Evolutionary conservation across 2,888 invertebrate genomes (phyloP), one percentile per base, ranked within the genome.

Genomic region (Apamea anceps): DNA sequence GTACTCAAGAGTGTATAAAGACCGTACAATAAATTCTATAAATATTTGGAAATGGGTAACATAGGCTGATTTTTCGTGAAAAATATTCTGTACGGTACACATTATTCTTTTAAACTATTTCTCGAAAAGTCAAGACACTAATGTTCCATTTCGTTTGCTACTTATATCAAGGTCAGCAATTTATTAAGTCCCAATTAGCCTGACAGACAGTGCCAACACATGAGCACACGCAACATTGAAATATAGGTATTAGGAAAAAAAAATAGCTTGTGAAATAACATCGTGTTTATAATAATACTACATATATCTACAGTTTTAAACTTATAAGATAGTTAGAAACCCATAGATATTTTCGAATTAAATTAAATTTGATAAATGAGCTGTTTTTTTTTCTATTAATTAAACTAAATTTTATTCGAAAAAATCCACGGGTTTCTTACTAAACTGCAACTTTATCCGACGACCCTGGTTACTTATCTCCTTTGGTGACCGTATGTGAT

Each of bases 131-230:
- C 42, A 21, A 28, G 4, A 28, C 6, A 45, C 21, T n/a, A 5
- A 13, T 15, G 7, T 37, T 32, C 32, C 1, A 37, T 76, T 76
- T 68, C 6, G 10, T 68, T 77, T 48, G 6, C 48, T 28, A 28
- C 8, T 65, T 51, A 66, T 65, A 32, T 42, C 7, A 83, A 83
- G 37, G 62, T 37, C 37, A 48, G n/a, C 3, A 28, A n/a, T n/a
- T 48, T 54, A 62, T 57, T 21, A 37, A 62, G 25, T 25, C 25
- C 32, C 25, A 57, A 57, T 80, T 80, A 80, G 60, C 13, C 28
- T 37, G 21, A 54, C n/a, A n/a, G 28, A 10, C 51, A 65, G 12
- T 37, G 8, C 32, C 12, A 28, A 54, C 71, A 83, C 79, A 71
- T 66, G 84, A 67, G 78, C 28, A 72, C 37, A 37, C 72, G 37